Evolutionary conservation across 2,888 invertebrate species (phyloP).

Genomic region (Elegia similella): DNA sequence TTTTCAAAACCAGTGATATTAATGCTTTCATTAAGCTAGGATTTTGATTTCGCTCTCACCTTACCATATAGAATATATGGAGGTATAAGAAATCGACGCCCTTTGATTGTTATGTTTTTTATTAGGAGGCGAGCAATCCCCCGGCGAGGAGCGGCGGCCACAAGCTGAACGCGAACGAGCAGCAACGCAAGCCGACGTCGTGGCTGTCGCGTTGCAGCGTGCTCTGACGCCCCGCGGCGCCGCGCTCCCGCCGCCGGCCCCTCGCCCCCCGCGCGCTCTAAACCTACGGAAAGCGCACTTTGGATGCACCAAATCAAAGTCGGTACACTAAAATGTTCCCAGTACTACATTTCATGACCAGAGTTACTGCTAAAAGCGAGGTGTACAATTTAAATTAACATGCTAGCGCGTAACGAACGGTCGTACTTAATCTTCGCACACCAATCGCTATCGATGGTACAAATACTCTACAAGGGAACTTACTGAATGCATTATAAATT

Average conservation of each 20-base stretch:
- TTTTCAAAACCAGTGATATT: no score
- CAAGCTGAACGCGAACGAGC: constrained; percentile 89
- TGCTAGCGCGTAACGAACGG: neutral
- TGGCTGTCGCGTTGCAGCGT: constrained; percentile 93
- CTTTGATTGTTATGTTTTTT: neutral
- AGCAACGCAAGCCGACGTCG: constrained; percentile 90
- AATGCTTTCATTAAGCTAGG: no score
- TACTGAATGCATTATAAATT: neutral
- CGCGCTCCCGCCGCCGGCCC: constrained; percentile 27
- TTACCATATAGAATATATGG: no score
- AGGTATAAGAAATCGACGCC: no score
- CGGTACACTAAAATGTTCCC: neutral
- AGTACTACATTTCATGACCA: neutral
- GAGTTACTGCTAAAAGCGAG: neutral
- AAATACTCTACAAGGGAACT: neutral
- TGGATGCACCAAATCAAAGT: neutral
- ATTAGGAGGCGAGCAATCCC: constrained; percentile 94
- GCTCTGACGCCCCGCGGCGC: constrained; percentile 86
- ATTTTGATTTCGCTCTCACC: no score
- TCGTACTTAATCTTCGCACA: neutral
- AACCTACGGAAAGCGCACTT: constrained; percentile 16
- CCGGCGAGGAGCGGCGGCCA: constrained; percentile 88
- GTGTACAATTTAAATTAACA: neutral
- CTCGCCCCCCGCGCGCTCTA: constrained; percentile 31
- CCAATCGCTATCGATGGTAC: neutral